Conservation (phyloP, 2,113 vertebrate genomes). For the Malurus elegans region DNA sequence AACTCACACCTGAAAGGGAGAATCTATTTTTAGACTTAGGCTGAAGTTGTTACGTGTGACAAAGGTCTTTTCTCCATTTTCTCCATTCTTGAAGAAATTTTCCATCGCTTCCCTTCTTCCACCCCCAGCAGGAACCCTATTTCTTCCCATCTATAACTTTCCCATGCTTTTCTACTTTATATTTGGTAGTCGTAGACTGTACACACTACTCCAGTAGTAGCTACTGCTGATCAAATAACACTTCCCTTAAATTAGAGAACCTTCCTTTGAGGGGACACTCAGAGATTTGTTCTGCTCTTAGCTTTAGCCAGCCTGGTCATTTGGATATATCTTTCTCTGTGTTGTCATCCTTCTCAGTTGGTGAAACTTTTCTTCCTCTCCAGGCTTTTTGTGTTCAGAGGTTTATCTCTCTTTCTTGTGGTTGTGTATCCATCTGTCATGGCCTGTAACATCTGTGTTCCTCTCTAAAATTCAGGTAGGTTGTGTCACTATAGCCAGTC, state of each 20-base stretch:
- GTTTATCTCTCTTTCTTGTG: background rate
- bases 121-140: background rate
- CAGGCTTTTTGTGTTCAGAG: background rate
- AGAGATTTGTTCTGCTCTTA: background rate
- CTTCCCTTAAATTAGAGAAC: background rate
- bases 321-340: background rate
- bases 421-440: background rate
- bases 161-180: background rate
- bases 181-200: background rate
- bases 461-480: background rate
- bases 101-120: background rate
- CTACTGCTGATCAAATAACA: background rate
- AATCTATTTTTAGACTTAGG: background rate
- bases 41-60: background rate
- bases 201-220: background rate
- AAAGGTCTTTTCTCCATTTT: background rate
- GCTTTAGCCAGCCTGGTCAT: background rate
- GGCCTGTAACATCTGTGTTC: background rate
- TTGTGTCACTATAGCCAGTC: background rate
- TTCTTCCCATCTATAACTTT: background rate
- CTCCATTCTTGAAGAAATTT: background rate
- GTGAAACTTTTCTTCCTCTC: background rate
- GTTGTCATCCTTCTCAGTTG: background rate
- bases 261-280: background rate
- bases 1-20: background rate